Conservation (phyloP, 2,888 invertebrate species). For the Caradrina kadenii region DNA sequence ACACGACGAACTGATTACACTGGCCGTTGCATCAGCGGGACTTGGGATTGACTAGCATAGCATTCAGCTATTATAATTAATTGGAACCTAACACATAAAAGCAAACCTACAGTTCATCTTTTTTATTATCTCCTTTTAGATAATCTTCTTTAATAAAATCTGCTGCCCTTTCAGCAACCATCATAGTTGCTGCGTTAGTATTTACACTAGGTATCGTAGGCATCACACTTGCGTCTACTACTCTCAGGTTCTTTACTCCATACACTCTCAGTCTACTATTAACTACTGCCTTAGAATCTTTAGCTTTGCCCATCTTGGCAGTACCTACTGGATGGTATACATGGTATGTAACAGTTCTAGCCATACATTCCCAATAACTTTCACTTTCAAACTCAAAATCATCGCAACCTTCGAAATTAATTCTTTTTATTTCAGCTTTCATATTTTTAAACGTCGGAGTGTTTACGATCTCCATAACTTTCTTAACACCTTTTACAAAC, state of each 20-base stretch:
- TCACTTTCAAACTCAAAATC: slow-evolving; percentile 75
- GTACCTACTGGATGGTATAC: slow-evolving; percentile 87
- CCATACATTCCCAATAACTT: slow-evolving; percentile 86
- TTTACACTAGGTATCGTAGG: slow-evolving; percentile 86
- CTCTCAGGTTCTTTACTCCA: slow-evolving; percentile 77
- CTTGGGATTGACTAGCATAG: slow-evolving; percentile 37
- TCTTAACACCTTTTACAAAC: slow-evolving; percentile 78
- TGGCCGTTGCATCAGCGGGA: slow-evolving; percentile 4
- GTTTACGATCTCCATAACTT: slow-evolving; percentile 76
- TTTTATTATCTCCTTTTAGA: slow-evolving; percentile 54
- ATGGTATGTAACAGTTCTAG: slow-evolving; percentile 82
- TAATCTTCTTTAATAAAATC: slow-evolving; percentile 83
- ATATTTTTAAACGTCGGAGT: slow-evolving; percentile 77
- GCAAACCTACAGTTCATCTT: slow-evolving; percentile 75
- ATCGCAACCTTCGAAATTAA: slow-evolving; percentile 80
- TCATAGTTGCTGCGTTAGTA: slow-evolving; percentile 84
- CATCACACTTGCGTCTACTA: slow-evolving; percentile 86
- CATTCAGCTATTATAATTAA: slow-evolving; percentile 6
- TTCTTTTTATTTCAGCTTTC: slow-evolving; percentile 79
- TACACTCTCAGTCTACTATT: slow-evolving; percentile 76
- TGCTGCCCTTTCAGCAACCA: slow-evolving; percentile 85
- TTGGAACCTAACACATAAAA: neutral
- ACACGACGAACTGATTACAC: slow-evolving; percentile 6
- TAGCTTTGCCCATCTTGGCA: slow-evolving; percentile 81
- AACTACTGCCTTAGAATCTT: slow-evolving; percentile 78